phyloP scores from a whole-genome alignment of 2,888 invertebrate species.

The Thera britannica region DNA sequence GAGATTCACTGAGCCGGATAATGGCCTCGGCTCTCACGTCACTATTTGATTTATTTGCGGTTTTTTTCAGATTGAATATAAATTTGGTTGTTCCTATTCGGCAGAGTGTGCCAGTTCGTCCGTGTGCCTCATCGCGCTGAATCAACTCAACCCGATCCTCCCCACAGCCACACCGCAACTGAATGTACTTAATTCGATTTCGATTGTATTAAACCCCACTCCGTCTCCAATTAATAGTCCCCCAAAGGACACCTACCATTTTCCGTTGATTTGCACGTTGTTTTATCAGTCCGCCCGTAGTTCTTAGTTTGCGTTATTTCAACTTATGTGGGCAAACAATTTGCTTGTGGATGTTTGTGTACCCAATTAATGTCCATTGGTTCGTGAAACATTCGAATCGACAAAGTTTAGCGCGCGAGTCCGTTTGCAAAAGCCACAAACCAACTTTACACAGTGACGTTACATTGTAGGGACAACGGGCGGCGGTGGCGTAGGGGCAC shows the following conservation, averaged over 20 bases:
- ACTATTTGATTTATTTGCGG: conserved; percentile 48
- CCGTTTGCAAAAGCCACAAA: conserved; percentile 71
- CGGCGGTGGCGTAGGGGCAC: conserved; percentile 60
- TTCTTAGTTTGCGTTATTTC: conserved; percentile 27
- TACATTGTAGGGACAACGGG: conserved; percentile 65
- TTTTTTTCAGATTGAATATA: conserved; percentile 18
- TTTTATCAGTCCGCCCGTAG: conserved; percentile 33
- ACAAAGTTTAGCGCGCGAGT: conserved; percentile 56
- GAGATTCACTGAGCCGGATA: conserved; percentile 61
- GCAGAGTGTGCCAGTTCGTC: conserved; percentile 48
- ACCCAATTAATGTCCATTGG: conserved; percentile 52
- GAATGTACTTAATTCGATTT: conserved; percentile 82
- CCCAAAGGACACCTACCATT: conserved; percentile 64
- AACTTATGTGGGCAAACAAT: conserved; percentile 40
- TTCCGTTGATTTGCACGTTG: conserved; percentile 41
- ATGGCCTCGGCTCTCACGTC: conserved; percentile 58
- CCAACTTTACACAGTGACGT: conserved; percentile 67
- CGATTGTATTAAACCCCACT: conserved; percentile 80
- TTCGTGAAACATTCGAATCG: conserved; percentile 55
- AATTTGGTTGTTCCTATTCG: conserved; percentile 30
- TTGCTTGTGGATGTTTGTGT: conserved; percentile 37
- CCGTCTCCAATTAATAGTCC: conserved; percentile 74
- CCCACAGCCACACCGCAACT: conserved; percentile 68
- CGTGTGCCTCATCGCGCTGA: conserved; percentile 74
- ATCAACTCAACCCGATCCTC: conserved; percentile 73